phyloP scores from a whole-genome alignment of 2,888 invertebrate genomes.

The Hermaeophaga mercurialis region DNA sequence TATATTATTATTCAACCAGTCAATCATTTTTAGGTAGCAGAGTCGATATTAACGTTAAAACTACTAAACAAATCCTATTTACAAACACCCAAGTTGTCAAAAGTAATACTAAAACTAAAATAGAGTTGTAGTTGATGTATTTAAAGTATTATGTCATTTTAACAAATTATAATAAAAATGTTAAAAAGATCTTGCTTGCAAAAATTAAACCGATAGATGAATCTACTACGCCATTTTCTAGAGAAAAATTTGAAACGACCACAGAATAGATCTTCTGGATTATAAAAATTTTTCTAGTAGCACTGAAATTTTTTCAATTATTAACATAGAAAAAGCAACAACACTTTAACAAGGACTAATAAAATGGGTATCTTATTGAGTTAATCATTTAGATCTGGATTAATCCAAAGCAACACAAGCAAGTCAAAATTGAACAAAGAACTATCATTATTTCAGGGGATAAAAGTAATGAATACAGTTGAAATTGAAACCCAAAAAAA shows the following conservation, averaged over 20 bases:
- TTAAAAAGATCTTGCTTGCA: constrained; percentile 18
- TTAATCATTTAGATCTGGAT: constrained; percentile 35
- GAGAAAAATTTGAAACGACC: too few species aligned
- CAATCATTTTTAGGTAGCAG: constrained; percentile 52
- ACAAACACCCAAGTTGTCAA: constrained; percentile 11
- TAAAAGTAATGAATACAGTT: too few species aligned
- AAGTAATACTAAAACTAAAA: constrained; percentile 8
- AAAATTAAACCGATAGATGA: constrained; percentile 23
- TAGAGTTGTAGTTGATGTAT: constrained; percentile 12
- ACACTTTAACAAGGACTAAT: constrained; percentile 9
- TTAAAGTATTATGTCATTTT: constrained; percentile 11
- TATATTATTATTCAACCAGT: constrained; percentile 51
- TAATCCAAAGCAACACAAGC: too few species aligned
- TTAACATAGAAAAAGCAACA: constrained; percentile 1
- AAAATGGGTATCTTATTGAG: constrained; percentile 38
- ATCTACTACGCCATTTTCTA: neutral
- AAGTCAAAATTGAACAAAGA: too few species aligned
- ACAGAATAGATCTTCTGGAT: too few species aligned
- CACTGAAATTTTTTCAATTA: constrained; percentile 9
- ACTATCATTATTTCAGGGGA: too few species aligned
- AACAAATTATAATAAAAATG: constrained; percentile 12
- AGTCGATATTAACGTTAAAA: constrained; percentile 41
- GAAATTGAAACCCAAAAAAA: too few species aligned
- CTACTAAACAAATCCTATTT: constrained; percentile 14
- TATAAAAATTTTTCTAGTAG: constrained; percentile 4